Evolutionary conservation across 35 echinoderm and acorn worm species (phyloP), one percentile per base, ranked within the genome.

Genomic region (Heliocidaris erythrogramma): DNA sequence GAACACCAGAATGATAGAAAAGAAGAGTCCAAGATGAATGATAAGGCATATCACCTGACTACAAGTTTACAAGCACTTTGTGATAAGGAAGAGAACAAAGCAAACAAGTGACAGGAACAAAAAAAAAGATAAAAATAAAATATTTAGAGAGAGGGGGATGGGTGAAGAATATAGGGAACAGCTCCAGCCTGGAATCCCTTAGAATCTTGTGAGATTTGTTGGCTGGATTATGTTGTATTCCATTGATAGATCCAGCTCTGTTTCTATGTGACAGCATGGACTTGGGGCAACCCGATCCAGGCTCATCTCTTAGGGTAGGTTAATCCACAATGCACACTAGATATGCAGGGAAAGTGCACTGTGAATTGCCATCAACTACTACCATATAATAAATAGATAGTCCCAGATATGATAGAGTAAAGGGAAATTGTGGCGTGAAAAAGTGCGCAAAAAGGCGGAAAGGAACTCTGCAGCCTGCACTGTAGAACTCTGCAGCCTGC

Each of bases 161-260:
- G 65, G 65, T 27, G 21, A 78, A 78, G 65, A 78, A 78, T 78
- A 78, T 21, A 1, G 65, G 27, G 27, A 78, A 21, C 21, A 78
- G 65, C 65, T 78, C 65, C 17, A 21, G 27, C 9, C 14, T 4
- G 18, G 50, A 92, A 92, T 92, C 91, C 91, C 31, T 52, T 14
- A 9, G 47, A 92, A 92, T 92, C 48, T 92, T 32, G 91, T 16
- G 31, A 59, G 91, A 92, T 92, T 92, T 92, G 91, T 27, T 11
- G 30, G 49, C 91, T 10, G 91, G 91, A 92, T 92, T 92, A 92
- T 30, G 48, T 13, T 92, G 91, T 92, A 92, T 92, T 48, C 48
- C 29, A 59, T 13, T 92, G 91, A 92, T 92, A 49, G 49, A 92
- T 92, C 91, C 91, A 92, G 91, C 17, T 53, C 91, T 92, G 91